Evolutionary conservation across 2,888 invertebrate species (phyloP).

Genomic region (Petrolisthes cinctipes): DNA sequence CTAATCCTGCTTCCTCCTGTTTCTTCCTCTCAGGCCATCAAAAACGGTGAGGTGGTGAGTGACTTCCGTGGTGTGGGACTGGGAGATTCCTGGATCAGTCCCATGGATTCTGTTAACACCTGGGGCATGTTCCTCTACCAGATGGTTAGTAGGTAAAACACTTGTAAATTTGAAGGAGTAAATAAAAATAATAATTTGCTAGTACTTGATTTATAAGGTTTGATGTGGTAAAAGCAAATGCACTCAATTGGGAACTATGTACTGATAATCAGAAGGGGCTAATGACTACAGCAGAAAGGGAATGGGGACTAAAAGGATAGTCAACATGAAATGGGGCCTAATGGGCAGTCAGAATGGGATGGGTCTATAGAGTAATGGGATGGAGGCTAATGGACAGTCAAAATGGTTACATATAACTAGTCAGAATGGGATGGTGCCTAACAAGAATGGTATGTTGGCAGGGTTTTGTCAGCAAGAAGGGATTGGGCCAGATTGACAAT

Average conservation of each 20-base stretch:
- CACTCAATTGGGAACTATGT: no score
- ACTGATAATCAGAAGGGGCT: no score
- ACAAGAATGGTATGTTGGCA: background rate
- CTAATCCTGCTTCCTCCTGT: constrained; percentile 12
- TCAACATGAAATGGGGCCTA: no score
- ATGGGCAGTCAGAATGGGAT: no score
- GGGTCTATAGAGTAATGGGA: background rate
- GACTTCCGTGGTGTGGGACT: constrained; percentile 84
- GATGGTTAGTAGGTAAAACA: constrained; percentile 73
- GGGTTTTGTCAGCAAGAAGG: constrained; percentile 60
- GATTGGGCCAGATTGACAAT: constrained; percentile 40
- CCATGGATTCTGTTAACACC: constrained; percentile 84
- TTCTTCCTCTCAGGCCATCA: constrained; percentile 74
- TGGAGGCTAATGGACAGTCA: background rate
- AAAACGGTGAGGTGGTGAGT: constrained; percentile 75
- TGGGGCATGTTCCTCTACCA: constrained; percentile 86
- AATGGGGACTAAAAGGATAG: no score
- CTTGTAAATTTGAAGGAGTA: no score
- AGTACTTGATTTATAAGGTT: no score
- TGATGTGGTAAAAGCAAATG: no score
- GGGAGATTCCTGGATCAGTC: constrained; percentile 92
- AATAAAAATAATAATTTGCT: no score
- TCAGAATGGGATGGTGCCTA: background rate
- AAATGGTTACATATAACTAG: background rate
- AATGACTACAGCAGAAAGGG: no score